Percentiles rank a stretch among this genome's conserved stretches.
phyloP scores from a whole-genome alignment of 2,888 invertebrate species.

The Microctonus aethiopoides region DNA sequence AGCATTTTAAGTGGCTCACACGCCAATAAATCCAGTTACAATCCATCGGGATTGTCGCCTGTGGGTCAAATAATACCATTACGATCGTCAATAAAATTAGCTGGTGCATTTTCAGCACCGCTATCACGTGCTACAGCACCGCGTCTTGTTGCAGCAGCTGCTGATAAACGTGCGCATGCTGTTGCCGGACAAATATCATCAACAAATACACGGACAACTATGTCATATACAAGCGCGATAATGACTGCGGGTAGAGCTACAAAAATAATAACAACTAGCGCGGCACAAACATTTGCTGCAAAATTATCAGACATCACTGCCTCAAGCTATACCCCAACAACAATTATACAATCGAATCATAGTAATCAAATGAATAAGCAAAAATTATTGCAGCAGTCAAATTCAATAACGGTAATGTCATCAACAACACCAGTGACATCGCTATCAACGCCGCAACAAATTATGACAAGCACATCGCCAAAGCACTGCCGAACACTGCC shows the following conservation, averaged over 20 bases:
- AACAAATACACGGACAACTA: conserved; percentile 71
- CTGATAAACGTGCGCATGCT: conserved; percentile 68
- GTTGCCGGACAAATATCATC: conserved; percentile 64
- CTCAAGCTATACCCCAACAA: conserved; percentile 46
- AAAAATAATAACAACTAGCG: conserved; percentile 69
- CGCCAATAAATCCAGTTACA: conserved; percentile 39
- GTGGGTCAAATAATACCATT: conserved; percentile 61
- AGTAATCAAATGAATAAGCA: conserved; percentile 13
- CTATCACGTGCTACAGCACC: conserved; percentile 68
- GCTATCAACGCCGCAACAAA: conserved; percentile 52
- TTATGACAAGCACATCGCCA: conserved; percentile 58
- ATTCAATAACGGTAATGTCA: conserved; percentile 52
- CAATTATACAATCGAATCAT: conserved; percentile 18
- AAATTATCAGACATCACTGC: conserved; percentile 74
- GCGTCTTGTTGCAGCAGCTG: conserved; percentile 69
- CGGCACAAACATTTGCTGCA: conserved; percentile 80
- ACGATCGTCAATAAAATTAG: conserved; percentile 61
- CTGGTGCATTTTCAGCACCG: conserved; percentile 59
- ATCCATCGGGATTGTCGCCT: conserved; percentile 50
- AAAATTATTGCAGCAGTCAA: conserved; percentile 24
- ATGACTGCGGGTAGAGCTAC: conserved; percentile 69
- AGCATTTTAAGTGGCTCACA: conserved; percentile 33
- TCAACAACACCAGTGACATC: conserved; percentile 48
- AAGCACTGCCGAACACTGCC: conserved; percentile 66
- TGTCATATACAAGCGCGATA: conserved; percentile 71